Conservation (phyloP, 37 sponge, comb jelly and placozoan species). For the Hexactinellida sp. region DNA sequence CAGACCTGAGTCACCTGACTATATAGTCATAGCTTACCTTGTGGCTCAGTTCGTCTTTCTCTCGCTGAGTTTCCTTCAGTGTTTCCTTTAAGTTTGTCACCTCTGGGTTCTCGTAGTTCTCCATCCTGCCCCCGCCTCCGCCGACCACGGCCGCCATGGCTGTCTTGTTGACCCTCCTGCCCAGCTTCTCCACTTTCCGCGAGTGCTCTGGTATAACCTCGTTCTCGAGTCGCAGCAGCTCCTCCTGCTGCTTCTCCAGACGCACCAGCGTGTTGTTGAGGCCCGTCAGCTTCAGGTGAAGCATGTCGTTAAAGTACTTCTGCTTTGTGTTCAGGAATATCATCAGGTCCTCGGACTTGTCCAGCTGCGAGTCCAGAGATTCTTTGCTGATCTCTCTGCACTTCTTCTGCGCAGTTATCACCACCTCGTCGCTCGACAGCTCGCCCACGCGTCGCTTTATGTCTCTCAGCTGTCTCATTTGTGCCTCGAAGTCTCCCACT, state of each 20-base stretch:
- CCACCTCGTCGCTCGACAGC: background rate
- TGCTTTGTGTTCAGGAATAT: background rate
- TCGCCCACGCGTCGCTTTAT: background rate
- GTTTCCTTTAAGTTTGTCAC: background rate
- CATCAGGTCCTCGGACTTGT: background rate
- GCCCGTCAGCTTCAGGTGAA: background rate
- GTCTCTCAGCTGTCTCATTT: background rate
- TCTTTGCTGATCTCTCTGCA: constrained; percentile 2
- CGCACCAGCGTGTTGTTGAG: background rate
- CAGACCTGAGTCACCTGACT: background rate
- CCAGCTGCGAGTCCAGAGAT: background rate
- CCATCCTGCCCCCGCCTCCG: background rate
- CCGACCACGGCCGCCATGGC: background rate
- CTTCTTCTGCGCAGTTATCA: background rate
- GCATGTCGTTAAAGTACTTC: background rate
- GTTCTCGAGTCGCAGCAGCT: background rate
- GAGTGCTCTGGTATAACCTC: background rate
- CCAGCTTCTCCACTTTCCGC: constrained; percentile 9
- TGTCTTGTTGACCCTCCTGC: background rate
- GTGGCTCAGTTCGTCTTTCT: background rate
- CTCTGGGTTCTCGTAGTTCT: background rate
- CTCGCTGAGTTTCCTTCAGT: background rate
- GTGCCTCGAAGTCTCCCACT: background rate
- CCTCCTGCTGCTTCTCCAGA: background rate
- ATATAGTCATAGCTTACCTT: background rate